phyloP scores from a whole-genome alignment of 2,888 invertebrate species.

The Amblyjoppa fuscipennis region DNA sequence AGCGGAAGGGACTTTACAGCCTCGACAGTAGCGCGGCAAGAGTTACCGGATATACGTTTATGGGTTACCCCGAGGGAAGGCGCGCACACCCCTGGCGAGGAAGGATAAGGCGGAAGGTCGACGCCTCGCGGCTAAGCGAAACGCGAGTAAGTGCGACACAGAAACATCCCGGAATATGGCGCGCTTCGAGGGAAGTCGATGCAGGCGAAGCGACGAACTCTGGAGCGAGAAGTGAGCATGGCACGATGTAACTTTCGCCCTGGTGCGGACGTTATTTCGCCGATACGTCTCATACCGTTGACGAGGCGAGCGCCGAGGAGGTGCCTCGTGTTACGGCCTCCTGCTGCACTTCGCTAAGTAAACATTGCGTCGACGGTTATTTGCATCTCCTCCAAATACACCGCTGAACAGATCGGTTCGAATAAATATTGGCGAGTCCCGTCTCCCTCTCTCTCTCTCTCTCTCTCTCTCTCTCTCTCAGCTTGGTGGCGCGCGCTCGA shows the following conservation, averaged over 20 bases:
- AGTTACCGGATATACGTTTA: slow-evolving; percentile 43
- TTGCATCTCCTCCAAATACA: slow-evolving; percentile 68
- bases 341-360: slow-evolving; percentile 65
- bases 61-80: slow-evolving; percentile 16
- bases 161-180: background rate
- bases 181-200: background rate
- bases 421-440: slow-evolving; percentile 64
- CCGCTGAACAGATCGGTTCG: slow-evolving; percentile 57
- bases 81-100: background rate
- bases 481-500: slow-evolving; percentile 32
- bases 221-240: background rate
- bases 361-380: slow-evolving; percentile 66
- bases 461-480: slow-evolving; percentile 45
- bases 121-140: background rate
- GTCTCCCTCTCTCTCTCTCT: slow-evolving; percentile 28
- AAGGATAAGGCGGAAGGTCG: slow-evolving; percentile 7
- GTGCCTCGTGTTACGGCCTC: slow-evolving; percentile 17
- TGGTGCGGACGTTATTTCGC: background rate
- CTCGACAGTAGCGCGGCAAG: slow-evolving; percentile 19
- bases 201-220: no score
- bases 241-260: background rate
- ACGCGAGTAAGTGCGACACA: background rate
- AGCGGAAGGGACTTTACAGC: slow-evolving; percentile 49
- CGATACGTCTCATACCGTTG: background rate
- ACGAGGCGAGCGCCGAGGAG: slow-evolving; percentile 29